These are phyloP conservation scores for Stegana nigrithorax DNA, from an alignment of 2,888 invertebrate species.

Conservation along the genomic window DNA sequence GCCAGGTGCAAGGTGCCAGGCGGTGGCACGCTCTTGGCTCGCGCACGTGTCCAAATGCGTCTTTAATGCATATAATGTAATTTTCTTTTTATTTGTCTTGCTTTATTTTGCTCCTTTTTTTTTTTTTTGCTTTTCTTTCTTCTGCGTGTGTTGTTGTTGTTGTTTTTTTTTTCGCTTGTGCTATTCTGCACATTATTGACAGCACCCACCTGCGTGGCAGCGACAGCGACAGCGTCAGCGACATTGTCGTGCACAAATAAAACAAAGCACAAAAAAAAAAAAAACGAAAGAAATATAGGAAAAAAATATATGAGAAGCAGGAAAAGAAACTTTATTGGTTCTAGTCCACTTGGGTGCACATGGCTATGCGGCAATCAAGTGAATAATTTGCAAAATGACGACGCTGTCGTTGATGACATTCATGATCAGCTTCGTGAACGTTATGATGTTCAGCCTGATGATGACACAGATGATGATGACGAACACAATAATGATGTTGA, in stretches of 20 bases:
- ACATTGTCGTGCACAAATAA: no score
- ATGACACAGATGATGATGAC: no score
- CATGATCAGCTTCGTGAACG: neutral
- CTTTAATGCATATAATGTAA: constrained; percentile 45
- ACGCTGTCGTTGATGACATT: neutral
- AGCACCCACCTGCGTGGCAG: no score
- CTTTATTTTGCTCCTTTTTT: neutral
- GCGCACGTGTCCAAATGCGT: constrained; percentile 41
- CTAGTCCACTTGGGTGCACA: no score
- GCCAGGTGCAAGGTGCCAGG: neutral
- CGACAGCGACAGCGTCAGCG: no score
- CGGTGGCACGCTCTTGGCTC: no score
- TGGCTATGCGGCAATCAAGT: neutral
- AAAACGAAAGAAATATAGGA: no score
- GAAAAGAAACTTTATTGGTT: neutral
- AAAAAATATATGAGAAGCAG: no score
- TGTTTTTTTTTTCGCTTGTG: neutral
- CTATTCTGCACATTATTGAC: no score
- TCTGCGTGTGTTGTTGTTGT: neutral
- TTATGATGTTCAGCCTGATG: no score
- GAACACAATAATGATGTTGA: neutral
- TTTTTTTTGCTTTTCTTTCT: neutral
- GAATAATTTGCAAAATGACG: constrained; percentile 6
- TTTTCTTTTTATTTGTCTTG: constrained; percentile 14
- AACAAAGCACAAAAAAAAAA: constrained; percentile 11